These are phyloP conservation scores for Myopa testacea DNA, from an alignment of 2,888 invertebrate genomes.

Conservation along the genomic window DNA sequence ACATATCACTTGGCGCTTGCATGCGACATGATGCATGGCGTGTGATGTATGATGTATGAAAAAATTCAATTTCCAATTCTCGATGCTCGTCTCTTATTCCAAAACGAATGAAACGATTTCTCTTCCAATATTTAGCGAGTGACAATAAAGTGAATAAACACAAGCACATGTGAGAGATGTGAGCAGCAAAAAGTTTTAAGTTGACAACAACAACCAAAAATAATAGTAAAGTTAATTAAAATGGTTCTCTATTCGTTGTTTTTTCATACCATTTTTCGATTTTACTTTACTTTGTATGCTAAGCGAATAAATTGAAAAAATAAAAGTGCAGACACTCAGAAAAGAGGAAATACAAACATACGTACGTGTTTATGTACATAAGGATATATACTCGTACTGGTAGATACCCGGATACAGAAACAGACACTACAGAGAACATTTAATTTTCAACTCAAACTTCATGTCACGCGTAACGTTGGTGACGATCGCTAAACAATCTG, in stretches of 20 bases:
- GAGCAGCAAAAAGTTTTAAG: not conserved
- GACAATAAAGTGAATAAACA: not conserved
- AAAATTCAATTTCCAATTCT: constrained; percentile 4
- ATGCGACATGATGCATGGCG: not conserved
- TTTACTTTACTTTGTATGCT: not conserved
- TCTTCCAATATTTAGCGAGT: not conserved
- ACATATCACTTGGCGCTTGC: not conserved
- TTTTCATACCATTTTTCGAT: not conserved
- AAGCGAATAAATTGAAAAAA: constrained; percentile 13
- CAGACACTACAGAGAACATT: constrained; percentile 3
- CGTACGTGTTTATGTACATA: not conserved
- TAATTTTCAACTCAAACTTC: not conserved
- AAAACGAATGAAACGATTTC: not conserved
- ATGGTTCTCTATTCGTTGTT: not conserved
- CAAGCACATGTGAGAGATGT: not conserved
- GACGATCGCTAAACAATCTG: constrained; percentile 20
- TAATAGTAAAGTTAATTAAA: constrained; percentile 25
- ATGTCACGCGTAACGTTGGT: constrained; percentile 16
- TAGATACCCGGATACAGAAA: not conserved
- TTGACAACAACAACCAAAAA: not conserved
- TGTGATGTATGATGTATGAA: not conserved
- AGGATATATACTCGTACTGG: not conserved
- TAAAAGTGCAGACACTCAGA: not conserved
- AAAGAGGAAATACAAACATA: not conserved
- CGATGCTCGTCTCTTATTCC: not conserved